Conservation (phyloP, 2,888 invertebrate species). For the Acrobasis suavella region DNA sequence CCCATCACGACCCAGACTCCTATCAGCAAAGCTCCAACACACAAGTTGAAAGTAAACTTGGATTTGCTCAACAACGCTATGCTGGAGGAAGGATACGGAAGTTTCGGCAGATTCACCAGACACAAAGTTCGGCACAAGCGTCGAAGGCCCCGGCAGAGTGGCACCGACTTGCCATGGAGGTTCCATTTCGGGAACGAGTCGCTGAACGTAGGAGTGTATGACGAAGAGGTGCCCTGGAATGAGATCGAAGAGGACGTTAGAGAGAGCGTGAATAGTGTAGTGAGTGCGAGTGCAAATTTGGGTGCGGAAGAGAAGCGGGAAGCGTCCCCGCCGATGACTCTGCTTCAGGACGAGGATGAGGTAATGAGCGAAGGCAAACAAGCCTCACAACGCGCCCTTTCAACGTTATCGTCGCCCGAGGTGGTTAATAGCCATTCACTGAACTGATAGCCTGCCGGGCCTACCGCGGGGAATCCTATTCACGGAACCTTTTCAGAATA, state of each 20-base stretch:
- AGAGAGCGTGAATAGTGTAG: slow-evolving; percentile 67
- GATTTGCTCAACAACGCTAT: slow-evolving; percentile 69
- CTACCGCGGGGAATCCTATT: slow-evolving; percentile 65
- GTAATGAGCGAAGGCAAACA: slow-evolving; percentile 70
- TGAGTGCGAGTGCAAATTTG: slow-evolving; percentile 72
- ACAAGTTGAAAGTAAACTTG: slow-evolving; percentile 67
- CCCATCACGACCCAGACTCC: slow-evolving; percentile 51
- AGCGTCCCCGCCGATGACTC: slow-evolving; percentile 70
- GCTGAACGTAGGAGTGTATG: slow-evolving; percentile 79
- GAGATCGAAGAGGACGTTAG: slow-evolving; percentile 61
- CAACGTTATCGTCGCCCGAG: slow-evolving; percentile 77
- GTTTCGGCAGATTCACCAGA: slow-evolving; percentile 64
- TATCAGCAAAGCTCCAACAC: slow-evolving; percentile 45
- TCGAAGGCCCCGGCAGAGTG: slow-evolving; percentile 67
- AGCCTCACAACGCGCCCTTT: slow-evolving; percentile 58
- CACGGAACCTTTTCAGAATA: slow-evolving; percentile 61
- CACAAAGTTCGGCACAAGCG: slow-evolving; percentile 77
- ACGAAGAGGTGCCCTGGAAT: slow-evolving; percentile 80
- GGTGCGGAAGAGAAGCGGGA: slow-evolving; percentile 61
- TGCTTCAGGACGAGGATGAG: slow-evolving; percentile 70
- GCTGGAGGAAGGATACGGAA: slow-evolving; percentile 66
- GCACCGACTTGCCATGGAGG: slow-evolving; percentile 74
- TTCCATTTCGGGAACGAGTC: slow-evolving; percentile 77
- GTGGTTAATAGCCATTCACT: slow-evolving; percentile 75
- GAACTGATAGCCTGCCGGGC: slow-evolving; percentile 68